These are phyloP conservation scores for Scleropages formosus DNA, from an alignment of 2,797 vertebrate genomes.

Conservation along the genomic window DNA sequence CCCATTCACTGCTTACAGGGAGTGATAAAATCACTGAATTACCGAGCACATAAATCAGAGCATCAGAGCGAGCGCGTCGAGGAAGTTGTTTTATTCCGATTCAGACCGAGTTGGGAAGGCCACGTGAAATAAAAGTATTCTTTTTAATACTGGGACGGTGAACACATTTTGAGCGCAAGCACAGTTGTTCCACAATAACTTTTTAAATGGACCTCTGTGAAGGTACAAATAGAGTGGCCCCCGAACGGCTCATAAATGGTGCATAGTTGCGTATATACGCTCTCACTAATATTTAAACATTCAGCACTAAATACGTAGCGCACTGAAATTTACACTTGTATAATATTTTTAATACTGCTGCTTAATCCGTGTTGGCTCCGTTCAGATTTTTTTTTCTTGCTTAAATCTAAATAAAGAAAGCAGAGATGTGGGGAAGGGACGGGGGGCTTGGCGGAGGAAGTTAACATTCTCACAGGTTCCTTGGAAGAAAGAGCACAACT, in stretches of 20 bases:
- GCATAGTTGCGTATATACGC: too few species aligned
- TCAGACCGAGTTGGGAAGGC: neutral
- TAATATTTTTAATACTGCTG: neutral
- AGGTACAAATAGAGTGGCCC: neutral
- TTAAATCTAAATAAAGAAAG: neutral
- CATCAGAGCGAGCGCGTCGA: neutral
- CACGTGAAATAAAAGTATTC: neutral
- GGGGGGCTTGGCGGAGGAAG: neutral
- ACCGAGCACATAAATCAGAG: constrained; percentile 37
- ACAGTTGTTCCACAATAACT: too few species aligned
- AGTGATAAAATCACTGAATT: constrained; percentile 47
- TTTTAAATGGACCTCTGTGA: too few species aligned
- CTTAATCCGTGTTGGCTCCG: neutral
- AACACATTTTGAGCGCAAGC: too few species aligned
- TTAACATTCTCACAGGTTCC: constrained; percentile 16
- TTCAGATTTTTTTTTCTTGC: neutral
- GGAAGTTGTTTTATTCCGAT: neutral
- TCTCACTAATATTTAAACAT: too few species aligned
- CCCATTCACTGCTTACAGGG: constrained; percentile 55
- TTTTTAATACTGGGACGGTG: neutral
- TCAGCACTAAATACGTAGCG: too few species aligned
- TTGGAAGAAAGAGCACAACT: constrained; percentile 32
- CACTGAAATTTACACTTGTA: too few species aligned
- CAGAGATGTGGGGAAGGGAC: constrained; percentile 5
- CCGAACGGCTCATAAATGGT: neutral